phyloP scores from a whole-genome alignment of 2,797 vertebrate species.

The Emys orbicularis region DNA sequence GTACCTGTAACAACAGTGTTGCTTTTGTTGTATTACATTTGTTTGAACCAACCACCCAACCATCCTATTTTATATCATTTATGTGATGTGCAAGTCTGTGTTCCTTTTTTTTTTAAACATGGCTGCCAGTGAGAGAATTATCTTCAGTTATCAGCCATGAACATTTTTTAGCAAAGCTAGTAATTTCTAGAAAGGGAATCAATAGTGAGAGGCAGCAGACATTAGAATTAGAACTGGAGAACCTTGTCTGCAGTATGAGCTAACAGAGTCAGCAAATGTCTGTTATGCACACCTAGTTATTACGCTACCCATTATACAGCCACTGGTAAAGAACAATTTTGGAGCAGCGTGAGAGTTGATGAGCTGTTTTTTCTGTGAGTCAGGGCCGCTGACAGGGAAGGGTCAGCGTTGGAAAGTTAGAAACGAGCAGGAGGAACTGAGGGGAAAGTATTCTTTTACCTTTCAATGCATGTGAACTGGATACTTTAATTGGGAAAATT shows the following conservation, averaged over 20 bases:
- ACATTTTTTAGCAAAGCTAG: not conserved
- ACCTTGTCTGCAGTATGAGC: not conserved
- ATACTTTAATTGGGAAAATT: slow-evolving; percentile 39
- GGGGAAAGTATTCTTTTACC: not conserved
- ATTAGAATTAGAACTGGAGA: not conserved
- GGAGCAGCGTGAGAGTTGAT: not conserved
- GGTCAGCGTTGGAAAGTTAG: slow-evolving; percentile 4
- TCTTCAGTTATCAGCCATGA: not conserved
- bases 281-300: not conserved
- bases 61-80: not conserved
- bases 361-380: not conserved
- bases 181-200: not conserved
- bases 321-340: not conserved
- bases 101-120: not conserved
- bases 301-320: not conserved
- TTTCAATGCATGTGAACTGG: slow-evolving; percentile 2
- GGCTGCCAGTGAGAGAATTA: not conserved
- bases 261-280: not conserved
- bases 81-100: not conserved
- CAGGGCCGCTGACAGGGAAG: not conserved
- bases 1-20: not conserved
- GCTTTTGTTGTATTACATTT: slow-evolving; percentile 10
- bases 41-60: not conserved
- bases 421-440: not conserved
- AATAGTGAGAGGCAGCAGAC: not conserved